A percentile compares a stretch with the other conserved stretches of the same genome.
Conservation (phyloP, 2,797 vertebrate species). For the Pangasius larnaudii region DNA sequence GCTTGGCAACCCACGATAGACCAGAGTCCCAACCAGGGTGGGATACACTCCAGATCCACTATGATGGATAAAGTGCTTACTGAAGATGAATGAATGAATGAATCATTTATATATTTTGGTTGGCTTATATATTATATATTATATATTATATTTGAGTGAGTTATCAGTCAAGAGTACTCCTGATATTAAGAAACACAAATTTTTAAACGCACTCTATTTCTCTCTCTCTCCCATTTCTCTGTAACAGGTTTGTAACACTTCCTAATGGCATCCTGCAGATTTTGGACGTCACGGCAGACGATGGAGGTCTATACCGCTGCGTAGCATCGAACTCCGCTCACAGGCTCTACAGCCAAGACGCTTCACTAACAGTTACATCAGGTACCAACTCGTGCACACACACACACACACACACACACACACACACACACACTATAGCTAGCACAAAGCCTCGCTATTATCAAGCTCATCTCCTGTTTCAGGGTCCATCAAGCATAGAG, state of each 20-base stretch:
- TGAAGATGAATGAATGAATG: background rate
- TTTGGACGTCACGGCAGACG: slow-evolving; percentile 81
- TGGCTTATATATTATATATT: background rate
- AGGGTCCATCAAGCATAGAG: background rate
- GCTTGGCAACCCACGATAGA: background rate
- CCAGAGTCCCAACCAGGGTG: background rate
- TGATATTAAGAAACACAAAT: background rate
- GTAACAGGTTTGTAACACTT: slow-evolving; percentile 86
- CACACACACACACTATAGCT: background rate
- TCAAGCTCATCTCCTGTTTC: slow-evolving; percentile 11
- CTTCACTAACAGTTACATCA: slow-evolving; percentile 81
- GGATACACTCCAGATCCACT: background rate
- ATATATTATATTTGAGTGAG: background rate
- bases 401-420: slow-evolving; percentile 22
- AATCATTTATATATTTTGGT: background rate
- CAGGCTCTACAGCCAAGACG: slow-evolving; percentile 84
- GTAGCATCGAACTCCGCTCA: slow-evolving; percentile 82
- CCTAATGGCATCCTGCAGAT: slow-evolving; percentile 95
- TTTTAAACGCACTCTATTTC: background rate
- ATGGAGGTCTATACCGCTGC: slow-evolving; percentile 87
- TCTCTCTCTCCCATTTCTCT: slow-evolving; percentile 3
- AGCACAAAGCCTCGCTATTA: background rate
- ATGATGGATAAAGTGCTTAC: background rate
- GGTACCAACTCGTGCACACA: slow-evolving; percentile 66
- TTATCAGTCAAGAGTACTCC: background rate